Evolutionary conservation across 2,888 invertebrate genomes (phyloP).

Genomic region (Parnassius orleans): DNA sequence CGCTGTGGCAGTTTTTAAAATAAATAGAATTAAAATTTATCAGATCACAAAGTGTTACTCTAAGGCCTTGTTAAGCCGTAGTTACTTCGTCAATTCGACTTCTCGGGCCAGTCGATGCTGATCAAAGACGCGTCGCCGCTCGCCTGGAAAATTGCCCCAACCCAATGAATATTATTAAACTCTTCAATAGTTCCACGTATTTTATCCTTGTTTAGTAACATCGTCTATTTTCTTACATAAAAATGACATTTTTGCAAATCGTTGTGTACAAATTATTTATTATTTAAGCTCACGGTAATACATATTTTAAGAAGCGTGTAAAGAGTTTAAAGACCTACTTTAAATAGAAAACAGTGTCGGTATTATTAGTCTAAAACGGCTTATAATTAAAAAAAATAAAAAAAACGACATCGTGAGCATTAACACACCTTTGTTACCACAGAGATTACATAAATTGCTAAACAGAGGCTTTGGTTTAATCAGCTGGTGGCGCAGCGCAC

Average conservation of each 20-base stretch:
- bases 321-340: too few species aligned
- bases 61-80: slow-evolving; percentile 47
- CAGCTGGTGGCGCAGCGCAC: slow-evolving; percentile 51
- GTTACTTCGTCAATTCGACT: slow-evolving; percentile 64
- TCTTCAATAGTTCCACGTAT: slow-evolving; percentile 74
- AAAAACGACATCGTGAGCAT: too few species aligned
- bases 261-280: too few species aligned
- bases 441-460: too few species aligned
- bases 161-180: slow-evolving; percentile 82
- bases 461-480: slow-evolving; percentile 37
- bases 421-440: too few species aligned
- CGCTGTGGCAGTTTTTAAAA: neutral
- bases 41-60: slow-evolving; percentile 38
- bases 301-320: too few species aligned
- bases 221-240: slow-evolving; percentile 11
- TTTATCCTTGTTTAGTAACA: slow-evolving; percentile 61
- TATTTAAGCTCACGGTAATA: too few species aligned
- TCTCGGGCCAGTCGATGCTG: slow-evolving; percentile 59
- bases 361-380: too few species aligned
- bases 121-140: slow-evolving; percentile 76
- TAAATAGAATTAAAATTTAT: slow-evolving; percentile 24
- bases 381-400: too few species aligned
- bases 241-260: neutral
- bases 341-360: too few species aligned
- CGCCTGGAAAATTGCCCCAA: slow-evolving; percentile 77